Evolutionary conservation across 2,888 invertebrate genomes (phyloP).

Genomic region (Sphaerophoria rueppellii): DNA sequence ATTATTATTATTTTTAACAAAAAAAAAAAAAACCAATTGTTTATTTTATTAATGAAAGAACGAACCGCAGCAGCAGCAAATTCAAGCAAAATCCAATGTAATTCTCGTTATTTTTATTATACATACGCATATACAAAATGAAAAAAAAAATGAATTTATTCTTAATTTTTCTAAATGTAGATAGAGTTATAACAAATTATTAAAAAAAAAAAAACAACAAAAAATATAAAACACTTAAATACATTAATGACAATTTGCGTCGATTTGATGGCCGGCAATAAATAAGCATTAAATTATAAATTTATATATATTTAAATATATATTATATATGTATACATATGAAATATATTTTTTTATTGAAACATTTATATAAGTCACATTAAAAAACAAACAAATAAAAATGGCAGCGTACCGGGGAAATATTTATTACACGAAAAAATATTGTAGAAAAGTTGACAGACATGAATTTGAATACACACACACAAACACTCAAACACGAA

Average conservation of each 20-base stretch:
- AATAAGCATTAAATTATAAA: conserved; percentile 65
- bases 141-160: conserved; percentile 45
- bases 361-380: conserved; percentile 70
- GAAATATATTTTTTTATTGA: conserved; percentile 73
- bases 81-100: conserved; percentile 70
- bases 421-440: neutral
- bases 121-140: conserved; percentile 58
- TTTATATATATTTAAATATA: conserved; percentile 29
- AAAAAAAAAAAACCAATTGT: conserved; percentile 25
- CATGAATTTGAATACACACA: conserved; percentile 23
- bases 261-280: conserved; percentile 66
- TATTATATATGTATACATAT: conserved; percentile 51
- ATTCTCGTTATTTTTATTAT: conserved; percentile 69
- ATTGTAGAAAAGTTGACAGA: neutral
- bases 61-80: conserved; percentile 37
- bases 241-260: conserved; percentile 70
- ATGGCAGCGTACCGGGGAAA: conserved; percentile 58
- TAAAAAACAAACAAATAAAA: conserved; percentile 33
- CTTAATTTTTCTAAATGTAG: conserved; percentile 67
- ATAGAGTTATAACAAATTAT: conserved; percentile 71
- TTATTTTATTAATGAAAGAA: too few relatives aligned
- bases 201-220: conserved; percentile 42
- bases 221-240: neutral
- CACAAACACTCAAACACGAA: too few relatives aligned
- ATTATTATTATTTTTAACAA: conserved; percentile 41